Evolutionary conservation across 2,888 invertebrate genomes (phyloP), one percentile per base, ranked within the genome.

Genomic region (Pandemis heparana): DNA sequence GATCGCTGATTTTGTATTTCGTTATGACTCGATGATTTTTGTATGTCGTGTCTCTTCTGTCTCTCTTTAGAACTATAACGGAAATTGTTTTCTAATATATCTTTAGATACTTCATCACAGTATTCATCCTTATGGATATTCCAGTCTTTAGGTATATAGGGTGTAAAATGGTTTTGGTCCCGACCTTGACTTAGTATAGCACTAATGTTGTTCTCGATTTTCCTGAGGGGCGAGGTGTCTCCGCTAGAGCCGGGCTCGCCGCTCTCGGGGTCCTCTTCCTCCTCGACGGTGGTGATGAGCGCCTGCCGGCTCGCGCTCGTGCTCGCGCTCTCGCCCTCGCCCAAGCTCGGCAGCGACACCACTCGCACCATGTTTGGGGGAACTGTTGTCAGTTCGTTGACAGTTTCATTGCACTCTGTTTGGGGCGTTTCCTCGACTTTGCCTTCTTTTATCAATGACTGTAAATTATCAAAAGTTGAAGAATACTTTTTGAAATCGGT

Each of bases 391-490:
- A 97, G 95, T 80, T 96, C 96, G 56, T 95, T 94, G 16, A 96
- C 96, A 80, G 95, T 94, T 87, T 96, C 96, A 78, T 91, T 94
- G 76, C 94, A 95, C 77, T 95, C 95, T 66, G 87, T 84, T 71
- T 89, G 89, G 41, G 92, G 91, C 59, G 95, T 88, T 81, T 95
- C 95, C 77, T 96, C 95, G 16, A 96, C 95, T 77, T 96, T 95
- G 32, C 96, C 96, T 85, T 97, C 97, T 81, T 96, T 96, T 77
- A 97, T 95, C 78, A 97, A 89, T 56, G 96, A 96, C 84, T 96
- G 96, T 81, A 97, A 96, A 84, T 97, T 97, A 92, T 97, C 97
- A 86, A 97, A 97, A 9, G 97, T 97, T 60, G 96, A 96, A 78
- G 96, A 97, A 89, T 96, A 96, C 82, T 96, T 96, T 83, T 96